Base-by-base conservation (phyloP, 2,888 invertebrate genomes). In the Melanargia galathea region DNA sequence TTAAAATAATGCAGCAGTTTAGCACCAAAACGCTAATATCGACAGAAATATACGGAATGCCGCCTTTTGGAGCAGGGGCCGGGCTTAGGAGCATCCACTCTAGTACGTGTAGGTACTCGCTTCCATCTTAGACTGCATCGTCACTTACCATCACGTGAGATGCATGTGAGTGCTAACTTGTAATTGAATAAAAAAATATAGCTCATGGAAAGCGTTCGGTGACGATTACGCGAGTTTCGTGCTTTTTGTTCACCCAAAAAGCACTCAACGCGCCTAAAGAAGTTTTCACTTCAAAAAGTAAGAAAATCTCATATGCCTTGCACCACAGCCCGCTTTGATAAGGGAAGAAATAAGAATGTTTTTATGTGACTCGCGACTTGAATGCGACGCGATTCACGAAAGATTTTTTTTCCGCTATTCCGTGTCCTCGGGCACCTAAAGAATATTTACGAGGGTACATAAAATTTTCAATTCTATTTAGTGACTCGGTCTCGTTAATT, bases 271-370 rank as follows among this genome's bases (percentile, higher is more conserved):
- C 24, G 24, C 2, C 2, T 26, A 26, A 26, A 26, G 24, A 26
- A 26, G 2, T 2, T 38, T 13, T 2, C 35, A 35, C 26, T 2
- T 30, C 4, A 6, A 30, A 13, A 11, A 10, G n/a, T 49, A 8
- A n/a, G 8, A 20, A 20, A 20, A 16, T 40, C 24, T 43, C 58
- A 52, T 64, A 20, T 69, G 51, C 51, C 68, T 73, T 74, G 49
- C 0, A 66, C 70, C 64, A 68, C n/a, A 57, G 66, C 68, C 71
- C 74, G 74, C 68, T 74, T 75, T 79, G 79, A 78, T 81, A 82
- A 79, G 75, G 75, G 72, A 73, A 73, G 74, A 75, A 76, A 78
- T 78, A 77, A 79, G 76, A 80, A 78, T 77, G 77, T 79, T 81
- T 80, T 81, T 78, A 77, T 75, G 76, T 70, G 76, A 74, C 70